Evolutionary conservation across 2,888 invertebrate genomes (phyloP), one percentile per base, ranked within the genome.

Genomic region (Litoditis marina): DNA sequence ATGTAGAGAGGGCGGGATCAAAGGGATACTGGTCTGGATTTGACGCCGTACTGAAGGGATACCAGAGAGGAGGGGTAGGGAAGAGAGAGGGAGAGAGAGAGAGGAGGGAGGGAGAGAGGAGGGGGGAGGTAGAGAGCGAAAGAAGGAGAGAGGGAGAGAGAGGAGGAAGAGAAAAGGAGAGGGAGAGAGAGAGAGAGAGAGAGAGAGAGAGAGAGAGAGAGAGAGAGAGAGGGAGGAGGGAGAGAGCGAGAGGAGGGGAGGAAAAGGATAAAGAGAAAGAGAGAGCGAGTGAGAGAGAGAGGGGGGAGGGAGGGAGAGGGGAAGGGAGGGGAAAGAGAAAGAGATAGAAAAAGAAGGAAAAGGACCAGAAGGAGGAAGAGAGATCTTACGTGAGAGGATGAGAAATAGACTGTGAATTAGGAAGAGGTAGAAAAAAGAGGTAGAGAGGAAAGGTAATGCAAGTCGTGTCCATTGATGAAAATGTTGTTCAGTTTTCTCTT

Each of bases 121-220:
- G 19, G 11, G 42, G 19, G 42, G 42, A 8, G 19, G 3, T 42
- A 19, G 19, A 6, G 42, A 42, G 42, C 16, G 3, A 42, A 3
- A 42, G n/a, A 3, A 16, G 42, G 19, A 8, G 42, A 3, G 11
- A 42, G 11, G 19, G 42, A 42, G 11, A 16, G 11, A 16, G 42
- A 42, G 42, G 19, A 8, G 19, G 42, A 42, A 34, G 27, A 25
- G 49, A 31, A 28, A 31, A 5, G 39, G 49, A 22, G 53, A 54
- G 52, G 25, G 60, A 60, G 53, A 54, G 52, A 31, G 60, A 60
- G 44, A 49, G 61, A 56, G 56, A 65, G 49, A 49, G 22, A 49
- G 22, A 49, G 49, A 49, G 49, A 49, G 28, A 7, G 47, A 46
- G 47, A 46, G 47, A 46, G 47, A 46, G 47, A 46, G 19, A n/a